Evolutionary conservation across 2,888 invertebrate genomes (phyloP), one percentile per base, ranked within the genome.

Genomic region (Hypercompe scribonia): DNA sequence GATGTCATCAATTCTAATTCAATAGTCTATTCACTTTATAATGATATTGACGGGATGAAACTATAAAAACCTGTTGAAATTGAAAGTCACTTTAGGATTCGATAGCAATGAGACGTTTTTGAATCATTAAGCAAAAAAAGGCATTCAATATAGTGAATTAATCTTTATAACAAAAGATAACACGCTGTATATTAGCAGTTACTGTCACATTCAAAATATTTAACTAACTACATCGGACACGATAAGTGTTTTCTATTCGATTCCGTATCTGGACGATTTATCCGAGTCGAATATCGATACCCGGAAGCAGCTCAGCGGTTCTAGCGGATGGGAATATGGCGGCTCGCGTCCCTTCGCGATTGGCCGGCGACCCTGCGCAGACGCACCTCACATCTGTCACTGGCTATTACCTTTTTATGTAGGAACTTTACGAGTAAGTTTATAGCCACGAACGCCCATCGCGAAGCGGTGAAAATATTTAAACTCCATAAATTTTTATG

Each of bases 401-500:
- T 82, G 78, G 83, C 87, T 89, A 88, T 87, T 87, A 88, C 88
- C 85, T 90, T 89, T 91, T 90, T 90, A 90, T 88, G 86, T 87
- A 85, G 78, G 68, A 79, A 78, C 77, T 84, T 84, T 87, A 85
- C 86, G 84, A 84, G 81, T 81, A 83, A 80, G 82, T 89, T 89
- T 88, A 89, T 81, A 79, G 78, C 78, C 77, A 74, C 65, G 76
- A 71, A 83, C 89, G 88, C 89, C 90, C 88, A 89, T 89, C 86
- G 84, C 84, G 82, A 84, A 90, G 88, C 89, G 88, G 89, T 91
- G 90, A 90, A 92, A 92, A 93, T 93, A 93, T 93, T 94, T 93
- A 92, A 91, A 90, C 88, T 88, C 91, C 84, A 91, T 93, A 91
- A 91, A 89, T 89, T 91, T 93, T 93, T 93, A 93, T 90, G 88